These are phyloP conservation scores for Alfaro cultratus DNA, from an alignment of 2,797 vertebrate genomes.

Conservation along the genomic window DNA sequence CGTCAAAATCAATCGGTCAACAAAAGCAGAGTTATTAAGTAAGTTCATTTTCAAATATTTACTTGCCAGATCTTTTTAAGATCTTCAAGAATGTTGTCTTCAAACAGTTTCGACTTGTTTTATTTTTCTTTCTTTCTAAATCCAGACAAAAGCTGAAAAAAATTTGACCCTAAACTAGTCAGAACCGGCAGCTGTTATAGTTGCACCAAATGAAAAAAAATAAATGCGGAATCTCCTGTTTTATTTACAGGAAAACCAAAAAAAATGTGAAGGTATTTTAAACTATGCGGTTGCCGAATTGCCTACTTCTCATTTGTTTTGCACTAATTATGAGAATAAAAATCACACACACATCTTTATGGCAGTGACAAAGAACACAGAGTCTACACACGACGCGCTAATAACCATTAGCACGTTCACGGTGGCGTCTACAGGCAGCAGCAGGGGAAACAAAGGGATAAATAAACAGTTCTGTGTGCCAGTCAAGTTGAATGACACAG, in stretches of 20 bases:
- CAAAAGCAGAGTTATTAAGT: neutral
- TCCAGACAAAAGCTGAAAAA: neutral
- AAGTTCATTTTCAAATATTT: neutral
- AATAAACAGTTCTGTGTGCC: constrained; percentile 31
- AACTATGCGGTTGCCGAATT: neutral
- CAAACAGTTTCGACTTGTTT: neutral
- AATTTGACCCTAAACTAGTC: neutral
- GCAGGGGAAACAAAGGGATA: constrained; percentile 11
- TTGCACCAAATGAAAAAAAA: neutral
- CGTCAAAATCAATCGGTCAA: neutral
- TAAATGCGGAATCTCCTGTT: neutral
- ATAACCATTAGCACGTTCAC: neutral
- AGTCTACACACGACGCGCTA: neutral
- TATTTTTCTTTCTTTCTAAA: neutral
- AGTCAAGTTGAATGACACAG: constrained; percentile 51
- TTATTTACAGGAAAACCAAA: neutral
- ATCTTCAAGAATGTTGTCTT: neutral
- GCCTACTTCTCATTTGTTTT: neutral
- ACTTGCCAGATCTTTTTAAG: neutral
- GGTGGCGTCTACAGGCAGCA: neutral
- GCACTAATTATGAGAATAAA: neutral
- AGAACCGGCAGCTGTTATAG: neutral
- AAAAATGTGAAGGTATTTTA: neutral
- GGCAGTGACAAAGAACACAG: neutral
- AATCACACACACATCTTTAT: neutral